These are phyloP conservation scores for Scaptomyza reducta DNA, from an alignment of 2,888 invertebrate species.

Conservation along the genomic window DNA sequence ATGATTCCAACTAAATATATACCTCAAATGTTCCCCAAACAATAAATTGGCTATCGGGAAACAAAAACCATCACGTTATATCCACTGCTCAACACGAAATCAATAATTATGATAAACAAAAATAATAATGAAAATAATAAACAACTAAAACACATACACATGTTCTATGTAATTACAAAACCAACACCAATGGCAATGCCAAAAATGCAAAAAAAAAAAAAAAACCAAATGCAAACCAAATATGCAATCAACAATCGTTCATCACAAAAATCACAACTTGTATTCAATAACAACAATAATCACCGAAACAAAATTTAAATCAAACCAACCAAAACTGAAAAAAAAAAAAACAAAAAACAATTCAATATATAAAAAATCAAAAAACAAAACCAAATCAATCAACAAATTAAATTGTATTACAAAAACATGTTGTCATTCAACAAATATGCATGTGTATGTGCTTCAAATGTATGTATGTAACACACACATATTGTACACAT, in stretches of 20 bases:
- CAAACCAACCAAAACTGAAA: conserved; percentile 17
- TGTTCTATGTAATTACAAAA: conserved; percentile 39
- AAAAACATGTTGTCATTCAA: conserved; percentile 52
- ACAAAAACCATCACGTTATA: conserved; percentile 31
- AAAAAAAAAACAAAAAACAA: conserved; percentile 25
- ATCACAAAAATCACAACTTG: conserved; percentile 44
- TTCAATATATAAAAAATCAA: conserved; percentile 25
- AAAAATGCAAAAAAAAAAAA: too few relatives aligned
- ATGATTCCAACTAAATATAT: conserved; percentile 7
- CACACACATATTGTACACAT: conserved; percentile 47
- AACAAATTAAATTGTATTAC: conserved; percentile 53
- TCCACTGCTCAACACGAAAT: conserved; percentile 40
- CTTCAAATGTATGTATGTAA: conserved; percentile 39
- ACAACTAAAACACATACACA: conserved; percentile 20
- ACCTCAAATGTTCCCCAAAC: conserved; percentile 16
- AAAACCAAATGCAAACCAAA: conserved; percentile 69
- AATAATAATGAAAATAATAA: neutral
- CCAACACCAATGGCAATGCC: conserved; percentile 33
- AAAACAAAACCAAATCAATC: conserved; percentile 37
- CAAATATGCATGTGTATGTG: conserved; percentile 69
- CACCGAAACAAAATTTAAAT: conserved; percentile 26
- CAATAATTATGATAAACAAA: conserved; percentile 22
- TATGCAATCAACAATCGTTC: conserved; percentile 57
- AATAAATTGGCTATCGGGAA: conserved; percentile 42
- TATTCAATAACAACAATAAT: conserved; percentile 22